Evolutionary conservation across 2,888 invertebrate genomes (phyloP).

Genomic region (Epiblema foenella): DNA sequence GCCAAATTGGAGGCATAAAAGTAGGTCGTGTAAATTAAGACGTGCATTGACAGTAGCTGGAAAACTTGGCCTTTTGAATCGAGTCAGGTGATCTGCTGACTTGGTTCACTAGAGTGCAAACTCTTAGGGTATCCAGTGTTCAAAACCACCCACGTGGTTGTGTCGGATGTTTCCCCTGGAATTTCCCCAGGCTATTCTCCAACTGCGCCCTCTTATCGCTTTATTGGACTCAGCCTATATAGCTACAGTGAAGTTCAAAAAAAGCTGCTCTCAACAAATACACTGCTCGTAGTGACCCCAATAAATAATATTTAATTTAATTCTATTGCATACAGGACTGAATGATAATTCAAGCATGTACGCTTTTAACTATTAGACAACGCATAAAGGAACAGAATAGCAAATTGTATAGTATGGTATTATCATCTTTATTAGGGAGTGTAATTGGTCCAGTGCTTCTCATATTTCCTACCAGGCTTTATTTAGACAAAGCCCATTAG

Average conservation of each 20-base stretch:
- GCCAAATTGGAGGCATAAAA: slow-evolving; percentile 8
- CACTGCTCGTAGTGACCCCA: neutral
- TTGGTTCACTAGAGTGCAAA: too few relatives aligned
- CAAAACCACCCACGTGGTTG: too few relatives aligned
- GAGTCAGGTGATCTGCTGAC: too few relatives aligned
- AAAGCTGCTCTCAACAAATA: neutral
- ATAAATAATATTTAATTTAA: neutral
- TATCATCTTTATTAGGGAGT: slow-evolving; percentile 74
- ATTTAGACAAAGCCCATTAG: slow-evolving; percentile 71
- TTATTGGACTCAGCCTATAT: too few relatives aligned
- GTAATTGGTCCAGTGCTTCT: slow-evolving; percentile 72
- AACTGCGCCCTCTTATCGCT: too few relatives aligned
- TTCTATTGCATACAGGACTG: slow-evolving; percentile 9
- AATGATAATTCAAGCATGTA: slow-evolving; percentile 33
- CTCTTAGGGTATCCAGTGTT: too few relatives aligned
- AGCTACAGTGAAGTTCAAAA: too few relatives aligned
- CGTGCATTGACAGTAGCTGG: neutral
- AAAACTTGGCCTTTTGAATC: neutral
- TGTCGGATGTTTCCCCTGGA: too few relatives aligned
- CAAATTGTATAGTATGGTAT: slow-evolving; percentile 67
- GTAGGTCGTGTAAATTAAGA: slow-evolving; percentile 2
- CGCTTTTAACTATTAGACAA: slow-evolving; percentile 37
- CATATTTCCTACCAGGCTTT: slow-evolving; percentile 72
- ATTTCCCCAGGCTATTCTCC: too few relatives aligned
- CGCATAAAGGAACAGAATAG: slow-evolving; percentile 48